A percentile compares a stretch with the other conserved stretches of the same genome.
These are phyloP conservation scores for Sminthurinus signatus DNA, from an alignment of 1,140 invertebrate species.

Conservation along the genomic window DNA sequence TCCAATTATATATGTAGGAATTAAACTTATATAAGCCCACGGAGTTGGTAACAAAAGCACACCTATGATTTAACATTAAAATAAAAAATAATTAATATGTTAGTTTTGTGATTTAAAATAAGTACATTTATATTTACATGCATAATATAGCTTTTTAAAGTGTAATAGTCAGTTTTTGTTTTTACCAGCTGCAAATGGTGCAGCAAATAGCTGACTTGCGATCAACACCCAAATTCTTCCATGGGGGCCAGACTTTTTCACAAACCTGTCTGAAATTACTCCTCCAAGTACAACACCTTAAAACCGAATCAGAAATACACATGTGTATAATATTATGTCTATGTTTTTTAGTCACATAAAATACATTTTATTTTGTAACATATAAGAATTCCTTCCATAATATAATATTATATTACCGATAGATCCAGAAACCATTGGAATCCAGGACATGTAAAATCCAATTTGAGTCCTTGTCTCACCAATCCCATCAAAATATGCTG, in stretches of 20 bases:
- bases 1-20: conserved; percentile 42
- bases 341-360: not conserved
- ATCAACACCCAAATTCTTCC: conserved; percentile 48
- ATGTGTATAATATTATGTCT: no score
- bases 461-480: conserved; percentile 45
- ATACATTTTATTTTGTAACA: not conserved
- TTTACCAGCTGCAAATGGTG: conserved; percentile 51
- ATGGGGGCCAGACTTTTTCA: conserved; percentile 46
- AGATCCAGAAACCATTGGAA: conserved; percentile 46
- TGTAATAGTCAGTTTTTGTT: no score
- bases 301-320: not conserved
- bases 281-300: conserved; percentile 46
- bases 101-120: no score
- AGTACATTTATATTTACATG: no score
- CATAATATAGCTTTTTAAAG: no score
- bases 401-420: conserved; percentile 21
- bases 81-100: no score
- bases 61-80: no score
- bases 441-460: conserved; percentile 47
- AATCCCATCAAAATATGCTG: conserved; percentile 46
- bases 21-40: conserved; percentile 44
- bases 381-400: not conserved
- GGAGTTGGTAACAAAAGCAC: conserved; percentile 48
- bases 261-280: conserved; percentile 49
- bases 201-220: conserved; percentile 49